phyloP scores from a whole-genome alignment of 2,888 invertebrate genomes.

The Danaus chrysippus region DNA sequence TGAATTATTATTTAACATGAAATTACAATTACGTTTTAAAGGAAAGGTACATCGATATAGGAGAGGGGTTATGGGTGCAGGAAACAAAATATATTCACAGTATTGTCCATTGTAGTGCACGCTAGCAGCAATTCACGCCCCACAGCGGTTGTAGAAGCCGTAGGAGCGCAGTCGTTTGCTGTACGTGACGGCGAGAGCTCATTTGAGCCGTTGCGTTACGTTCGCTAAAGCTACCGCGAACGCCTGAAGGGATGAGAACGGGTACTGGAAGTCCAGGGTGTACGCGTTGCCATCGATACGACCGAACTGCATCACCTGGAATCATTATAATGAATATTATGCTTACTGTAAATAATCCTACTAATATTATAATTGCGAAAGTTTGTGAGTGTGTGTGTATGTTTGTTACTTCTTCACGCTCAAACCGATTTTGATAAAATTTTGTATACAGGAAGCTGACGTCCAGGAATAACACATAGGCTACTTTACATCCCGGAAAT shows the following conservation, averaged over 20 bases:
- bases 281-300: constrained; percentile 99
- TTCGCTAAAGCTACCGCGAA: constrained; percentile 98
- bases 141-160: constrained; percentile 38
- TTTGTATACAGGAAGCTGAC: no score
- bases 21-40: constrained; percentile 1
- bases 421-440: no score
- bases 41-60: constrained; percentile 1
- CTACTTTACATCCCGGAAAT: no score
- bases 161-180: constrained; percentile 38
- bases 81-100: constrained; percentile 17
- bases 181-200: constrained; percentile 47
- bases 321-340: no score
- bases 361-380: no score
- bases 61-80: not conserved
- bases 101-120: constrained; percentile 16
- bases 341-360: no score
- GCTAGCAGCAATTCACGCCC: constrained; percentile 32
- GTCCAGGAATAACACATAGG: no score
- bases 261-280: constrained; percentile 99
- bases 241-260: constrained; percentile 98
- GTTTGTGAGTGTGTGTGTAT: no score
- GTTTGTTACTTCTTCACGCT: no score
- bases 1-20: not conserved
- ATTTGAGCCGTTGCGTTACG: constrained; percentile 96
- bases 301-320: constrained; percentile 99